Evolutionary conservation across 2,888 invertebrate genomes (phyloP).

Genomic region (Plebejus argus): DNA sequence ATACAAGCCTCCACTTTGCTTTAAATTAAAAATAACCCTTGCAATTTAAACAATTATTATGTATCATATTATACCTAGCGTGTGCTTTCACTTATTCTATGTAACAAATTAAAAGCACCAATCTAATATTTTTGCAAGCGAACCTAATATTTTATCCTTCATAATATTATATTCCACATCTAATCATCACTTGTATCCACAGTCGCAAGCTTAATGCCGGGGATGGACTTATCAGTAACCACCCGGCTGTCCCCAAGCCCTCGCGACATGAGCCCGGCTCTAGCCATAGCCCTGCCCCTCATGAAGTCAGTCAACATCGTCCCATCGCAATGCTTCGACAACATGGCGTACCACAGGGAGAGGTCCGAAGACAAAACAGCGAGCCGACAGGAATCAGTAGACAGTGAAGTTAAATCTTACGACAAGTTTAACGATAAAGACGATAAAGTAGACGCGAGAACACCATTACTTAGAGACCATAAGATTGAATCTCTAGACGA

Average conservation of each 20-base stretch:
- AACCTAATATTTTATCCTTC: background rate
- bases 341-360: slow-evolving; percentile 72
- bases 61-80: background rate
- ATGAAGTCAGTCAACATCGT: slow-evolving; percentile 79
- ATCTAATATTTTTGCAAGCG: background rate
- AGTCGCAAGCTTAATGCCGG: slow-evolving; percentile 78
- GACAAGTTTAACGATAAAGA: slow-evolving; percentile 67
- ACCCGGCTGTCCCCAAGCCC: slow-evolving; percentile 85
- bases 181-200: slow-evolving; percentile 48
- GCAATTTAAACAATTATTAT: background rate
- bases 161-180: background rate
- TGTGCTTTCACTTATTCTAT: background rate
- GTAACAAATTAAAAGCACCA: background rate
- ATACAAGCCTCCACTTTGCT: background rate
- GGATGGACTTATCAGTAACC: slow-evolving; percentile 83
- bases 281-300: slow-evolving; percentile 82
- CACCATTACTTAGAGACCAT: slow-evolving; percentile 69
- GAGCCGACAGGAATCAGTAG: slow-evolving; percentile 63
- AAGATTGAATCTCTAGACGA: slow-evolving; percentile 76
- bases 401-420: slow-evolving; percentile 63
- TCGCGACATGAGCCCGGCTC: slow-evolving; percentile 83
- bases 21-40: background rate
- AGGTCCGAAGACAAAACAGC: slow-evolving; percentile 56
- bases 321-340: slow-evolving; percentile 75
- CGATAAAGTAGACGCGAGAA: slow-evolving; percentile 70